A percentile compares a stretch with the other conserved stretches of the same genome.
Conservation (phyloP, 1,140 invertebrate species). For the Macrosteles quadrilineatus region DNA sequence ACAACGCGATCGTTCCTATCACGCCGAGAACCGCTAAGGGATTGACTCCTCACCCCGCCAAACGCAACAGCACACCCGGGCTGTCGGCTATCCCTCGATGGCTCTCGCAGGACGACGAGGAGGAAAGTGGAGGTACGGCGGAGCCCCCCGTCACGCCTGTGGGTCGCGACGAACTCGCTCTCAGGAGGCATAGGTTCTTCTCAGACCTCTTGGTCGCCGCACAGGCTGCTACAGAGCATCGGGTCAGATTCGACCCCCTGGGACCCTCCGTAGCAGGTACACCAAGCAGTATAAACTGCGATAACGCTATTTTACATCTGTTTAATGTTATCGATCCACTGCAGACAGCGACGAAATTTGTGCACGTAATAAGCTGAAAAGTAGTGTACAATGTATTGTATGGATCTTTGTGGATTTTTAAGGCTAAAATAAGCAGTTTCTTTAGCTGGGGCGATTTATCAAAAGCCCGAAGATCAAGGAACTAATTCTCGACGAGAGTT, state of each 20-base stretch:
- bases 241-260: constrained; percentile 70
- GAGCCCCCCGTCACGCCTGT: constrained; percentile 42
- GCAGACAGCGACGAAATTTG: no score
- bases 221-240: constrained; percentile 69
- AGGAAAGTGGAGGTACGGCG: constrained; percentile 35
- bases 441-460: no score
- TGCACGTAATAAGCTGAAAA: no score
- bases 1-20: constrained; percentile 27
- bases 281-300: constrained; percentile 68
- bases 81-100: constrained; percentile 44
- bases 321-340: not conserved
- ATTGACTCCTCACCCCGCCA: constrained; percentile 27
- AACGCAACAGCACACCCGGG: constrained; percentile 42
- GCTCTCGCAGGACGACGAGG: constrained; percentile 51
- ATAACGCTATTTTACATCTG: no score
- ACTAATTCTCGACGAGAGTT: no score
- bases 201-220: constrained; percentile 71
- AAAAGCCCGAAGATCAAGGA: no score
- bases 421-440: no score
- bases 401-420: no score
- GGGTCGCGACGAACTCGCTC: constrained; percentile 71
- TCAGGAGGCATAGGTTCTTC: constrained; percentile 73
- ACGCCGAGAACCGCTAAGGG: constrained; percentile 32
- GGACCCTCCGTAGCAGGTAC: constrained; percentile 65
- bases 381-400: no score